Conservation (phyloP, 2,113 vertebrate genomes). For the Lepidothrix coronata region DNA sequence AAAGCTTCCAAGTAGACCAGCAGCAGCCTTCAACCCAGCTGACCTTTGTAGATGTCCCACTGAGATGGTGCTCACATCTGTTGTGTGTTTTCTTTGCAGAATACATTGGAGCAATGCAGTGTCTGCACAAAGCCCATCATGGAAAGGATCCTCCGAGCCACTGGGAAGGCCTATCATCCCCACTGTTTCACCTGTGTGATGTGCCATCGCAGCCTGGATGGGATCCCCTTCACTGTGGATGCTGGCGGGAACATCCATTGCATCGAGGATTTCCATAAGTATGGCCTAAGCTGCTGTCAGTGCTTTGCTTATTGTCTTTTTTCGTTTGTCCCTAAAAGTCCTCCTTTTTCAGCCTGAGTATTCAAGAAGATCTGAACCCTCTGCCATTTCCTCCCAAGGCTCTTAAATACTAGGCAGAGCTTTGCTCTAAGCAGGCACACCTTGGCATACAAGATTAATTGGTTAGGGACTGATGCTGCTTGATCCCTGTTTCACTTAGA, state of each 20-base stretch:
- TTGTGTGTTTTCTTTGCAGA: slow-evolving; percentile 74
- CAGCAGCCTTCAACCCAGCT: neutral
- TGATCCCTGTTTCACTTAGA: neutral
- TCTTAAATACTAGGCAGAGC: neutral
- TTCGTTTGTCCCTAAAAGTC: neutral
- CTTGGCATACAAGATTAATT: neutral
- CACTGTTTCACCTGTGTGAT: slow-evolving; percentile 98
- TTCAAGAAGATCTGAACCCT: neutral
- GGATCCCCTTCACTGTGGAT: slow-evolving; percentile 97
- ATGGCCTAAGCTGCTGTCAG: neutral
- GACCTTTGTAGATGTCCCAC: neutral
- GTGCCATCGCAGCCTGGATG: slow-evolving; percentile 93
- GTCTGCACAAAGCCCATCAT: slow-evolving; percentile 96
- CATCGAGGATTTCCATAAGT: slow-evolving; percentile 99
- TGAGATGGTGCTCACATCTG: neutral
- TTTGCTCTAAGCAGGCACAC: neutral
- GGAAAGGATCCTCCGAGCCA: slow-evolving; percentile 96
- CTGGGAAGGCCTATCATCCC: slow-evolving; percentile 95
- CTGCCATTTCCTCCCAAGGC: neutral
- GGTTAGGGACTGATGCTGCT: neutral
- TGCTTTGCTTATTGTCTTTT: neutral
- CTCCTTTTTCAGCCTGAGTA: neutral
- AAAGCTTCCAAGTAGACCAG: neutral
- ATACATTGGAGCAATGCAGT: slow-evolving; percentile 93
- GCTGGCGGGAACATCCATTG: slow-evolving; percentile 96